Conservation (phyloP, 2,113 vertebrate genomes). For the Sisor rabdophorus region DNA sequence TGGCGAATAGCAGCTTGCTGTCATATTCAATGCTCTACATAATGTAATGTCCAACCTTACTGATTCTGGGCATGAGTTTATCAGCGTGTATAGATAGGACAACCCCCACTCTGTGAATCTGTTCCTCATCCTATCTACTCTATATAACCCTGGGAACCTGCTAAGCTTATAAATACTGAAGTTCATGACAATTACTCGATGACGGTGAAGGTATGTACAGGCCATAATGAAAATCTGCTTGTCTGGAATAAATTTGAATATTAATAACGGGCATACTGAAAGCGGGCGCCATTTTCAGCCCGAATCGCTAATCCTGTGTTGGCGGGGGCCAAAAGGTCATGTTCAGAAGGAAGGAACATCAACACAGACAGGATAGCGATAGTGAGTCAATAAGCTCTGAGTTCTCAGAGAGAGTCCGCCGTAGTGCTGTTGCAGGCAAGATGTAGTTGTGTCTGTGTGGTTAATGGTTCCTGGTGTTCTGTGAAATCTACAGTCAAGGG, state of each 20-base stretch:
- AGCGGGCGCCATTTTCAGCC: constrained; percentile 29
- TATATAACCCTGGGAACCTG: constrained; percentile 1
- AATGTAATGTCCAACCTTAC: not conserved
- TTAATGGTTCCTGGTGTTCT: constrained; percentile 24
- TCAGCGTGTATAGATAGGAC: constrained; percentile 3
- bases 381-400: constrained; percentile 34
- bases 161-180: constrained; percentile 15
- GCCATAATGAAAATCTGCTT: constrained; percentile 22
- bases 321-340: constrained; percentile 61
- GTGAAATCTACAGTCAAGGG: constrained; percentile 26
- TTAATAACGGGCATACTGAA: constrained; percentile 28
- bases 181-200: constrained; percentile 14
- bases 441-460: constrained; percentile 11
- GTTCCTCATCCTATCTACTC: constrained; percentile 49
- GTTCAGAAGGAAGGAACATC: constrained; percentile 53
- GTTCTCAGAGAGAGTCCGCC: constrained; percentile 42
- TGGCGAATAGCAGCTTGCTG: not conserved
- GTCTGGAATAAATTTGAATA: constrained; percentile 27
- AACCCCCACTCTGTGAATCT: constrained; percentile 52
- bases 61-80: not conserved
- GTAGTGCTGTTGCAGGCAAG: constrained; percentile 2
- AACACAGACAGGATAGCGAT: constrained; percentile 35
- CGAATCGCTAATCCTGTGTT: constrained; percentile 49
- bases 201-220: constrained; percentile 11
- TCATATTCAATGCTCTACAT: not conserved